These are phyloP conservation scores for Gorsachius magnificus DNA, from an alignment of 2,797 vertebrate species.

Conservation along the genomic window DNA sequence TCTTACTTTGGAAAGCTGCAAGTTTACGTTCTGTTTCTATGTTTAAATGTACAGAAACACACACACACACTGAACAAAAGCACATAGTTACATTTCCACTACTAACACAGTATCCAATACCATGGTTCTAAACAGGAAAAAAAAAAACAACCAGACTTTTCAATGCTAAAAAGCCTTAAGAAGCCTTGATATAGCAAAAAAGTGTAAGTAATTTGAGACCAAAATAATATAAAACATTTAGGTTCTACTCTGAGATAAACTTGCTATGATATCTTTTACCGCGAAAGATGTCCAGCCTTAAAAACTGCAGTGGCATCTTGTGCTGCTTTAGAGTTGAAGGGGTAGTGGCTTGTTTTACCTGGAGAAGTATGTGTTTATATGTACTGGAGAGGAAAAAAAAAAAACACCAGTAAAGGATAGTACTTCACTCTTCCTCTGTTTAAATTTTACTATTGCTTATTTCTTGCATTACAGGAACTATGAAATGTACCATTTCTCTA, in stretches of 20 bases:
- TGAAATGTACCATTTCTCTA: background rate
- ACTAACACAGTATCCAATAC: background rate
- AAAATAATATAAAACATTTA: background rate
- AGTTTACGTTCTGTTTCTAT: background rate
- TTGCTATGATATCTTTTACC: background rate
- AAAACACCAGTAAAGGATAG: background rate
- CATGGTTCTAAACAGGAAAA: background rate
- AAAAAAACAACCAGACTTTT: background rate
- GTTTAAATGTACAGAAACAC: background rate
- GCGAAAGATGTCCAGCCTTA: background rate
- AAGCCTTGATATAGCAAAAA: background rate
- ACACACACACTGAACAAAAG: background rate
- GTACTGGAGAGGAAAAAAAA: background rate
- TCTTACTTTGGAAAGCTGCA: background rate
- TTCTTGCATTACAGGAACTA: background rate
- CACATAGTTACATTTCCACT: background rate
- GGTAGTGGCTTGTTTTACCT: background rate
- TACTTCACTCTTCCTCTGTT: background rate
- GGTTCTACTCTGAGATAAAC: background rate
- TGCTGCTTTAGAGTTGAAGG: background rate
- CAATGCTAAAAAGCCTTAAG: background rate
- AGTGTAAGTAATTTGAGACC: background rate
- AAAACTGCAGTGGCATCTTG: background rate
- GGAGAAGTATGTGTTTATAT: background rate
- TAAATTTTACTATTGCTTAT: background rate